phyloP scores from a whole-genome alignment of 2,113 vertebrate genomes.

The Grallaria varia region DNA sequence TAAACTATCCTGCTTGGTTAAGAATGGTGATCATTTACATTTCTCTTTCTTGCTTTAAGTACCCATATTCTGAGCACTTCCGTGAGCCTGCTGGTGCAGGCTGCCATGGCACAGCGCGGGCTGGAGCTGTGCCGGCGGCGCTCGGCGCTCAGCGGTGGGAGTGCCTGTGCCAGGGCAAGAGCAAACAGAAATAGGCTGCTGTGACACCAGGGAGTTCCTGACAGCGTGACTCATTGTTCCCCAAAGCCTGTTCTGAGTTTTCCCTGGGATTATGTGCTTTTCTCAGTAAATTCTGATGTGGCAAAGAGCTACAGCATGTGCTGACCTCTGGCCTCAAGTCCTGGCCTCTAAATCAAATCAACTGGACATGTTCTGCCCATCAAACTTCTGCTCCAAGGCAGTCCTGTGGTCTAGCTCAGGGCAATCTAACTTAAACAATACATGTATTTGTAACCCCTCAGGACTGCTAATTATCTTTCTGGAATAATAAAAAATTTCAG shows the following conservation, averaged over 20 bases:
- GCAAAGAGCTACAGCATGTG: background rate
- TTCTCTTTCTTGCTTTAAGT: background rate
- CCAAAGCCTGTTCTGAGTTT: background rate
- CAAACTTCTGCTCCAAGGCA: background rate
- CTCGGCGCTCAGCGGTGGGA: accelerated
- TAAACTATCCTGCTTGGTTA: background rate
- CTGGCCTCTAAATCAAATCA: background rate
- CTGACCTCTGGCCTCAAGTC: background rate
- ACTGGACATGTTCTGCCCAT: background rate
- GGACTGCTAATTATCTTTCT: background rate
- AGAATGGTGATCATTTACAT: background rate
- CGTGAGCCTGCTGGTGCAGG: background rate
- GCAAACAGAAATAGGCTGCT: background rate
- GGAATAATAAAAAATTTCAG: background rate
- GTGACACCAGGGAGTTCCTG: background rate
- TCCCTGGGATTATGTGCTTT: background rate
- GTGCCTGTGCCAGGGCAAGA: background rate
- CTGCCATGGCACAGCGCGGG: accelerated
- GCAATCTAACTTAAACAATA: background rate
- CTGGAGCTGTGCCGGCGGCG: accelerated
- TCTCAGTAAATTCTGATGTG: background rate
- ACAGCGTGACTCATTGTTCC: background rate
- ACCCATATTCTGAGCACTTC: background rate
- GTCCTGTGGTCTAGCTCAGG: background rate
- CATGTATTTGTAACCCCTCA: background rate